Evolutionary conservation across 2,888 invertebrate genomes (phyloP).

Genomic region (Lepeophtheirus nordmannii): DNA sequence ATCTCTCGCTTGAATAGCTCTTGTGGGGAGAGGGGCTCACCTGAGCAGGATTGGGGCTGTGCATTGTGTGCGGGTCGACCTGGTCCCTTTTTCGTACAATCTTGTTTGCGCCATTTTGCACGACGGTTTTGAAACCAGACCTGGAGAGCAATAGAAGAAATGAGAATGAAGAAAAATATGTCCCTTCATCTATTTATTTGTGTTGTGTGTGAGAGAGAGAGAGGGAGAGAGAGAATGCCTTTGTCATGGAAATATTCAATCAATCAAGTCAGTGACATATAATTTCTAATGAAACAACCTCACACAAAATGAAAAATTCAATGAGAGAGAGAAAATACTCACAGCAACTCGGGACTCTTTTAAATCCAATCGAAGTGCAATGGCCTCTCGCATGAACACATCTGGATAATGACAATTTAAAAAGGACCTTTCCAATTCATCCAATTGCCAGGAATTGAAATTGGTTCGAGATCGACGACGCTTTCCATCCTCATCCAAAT

Average conservation of each 20-base stretch:
- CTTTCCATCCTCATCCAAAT: conserved; percentile 52
- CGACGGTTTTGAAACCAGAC: conserved; percentile 99
- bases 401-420: conserved; percentile 89
- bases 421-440: conserved; percentile 79
- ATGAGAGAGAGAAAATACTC: conserved; percentile 37
- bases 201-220: no score
- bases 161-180: no score
- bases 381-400: conserved; percentile 95
- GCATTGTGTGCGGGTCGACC: conserved; percentile 96
- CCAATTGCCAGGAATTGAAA: conserved; percentile 55
- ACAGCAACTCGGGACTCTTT: conserved; percentile 98
- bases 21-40: conserved; percentile 46
- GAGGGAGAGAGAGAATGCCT: no score
- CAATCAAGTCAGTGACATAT: no score
- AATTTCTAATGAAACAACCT: no score
- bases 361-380: conserved; percentile 87
- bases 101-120: conserved; percentile 98
- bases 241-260: no score
- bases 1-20: conserved; percentile 27
- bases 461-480: conserved; percentile 48
- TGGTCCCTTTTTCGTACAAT: conserved; percentile 95
- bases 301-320: no score
- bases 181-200: no score
- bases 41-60: conserved; percentile 90
- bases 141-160: conserved; percentile 41